Percentiles rank a stretch among this genome's conserved stretches.
phyloP scores from a whole-genome alignment of 2,797 vertebrate genomes.

The Ataeniobius toweri region DNA sequence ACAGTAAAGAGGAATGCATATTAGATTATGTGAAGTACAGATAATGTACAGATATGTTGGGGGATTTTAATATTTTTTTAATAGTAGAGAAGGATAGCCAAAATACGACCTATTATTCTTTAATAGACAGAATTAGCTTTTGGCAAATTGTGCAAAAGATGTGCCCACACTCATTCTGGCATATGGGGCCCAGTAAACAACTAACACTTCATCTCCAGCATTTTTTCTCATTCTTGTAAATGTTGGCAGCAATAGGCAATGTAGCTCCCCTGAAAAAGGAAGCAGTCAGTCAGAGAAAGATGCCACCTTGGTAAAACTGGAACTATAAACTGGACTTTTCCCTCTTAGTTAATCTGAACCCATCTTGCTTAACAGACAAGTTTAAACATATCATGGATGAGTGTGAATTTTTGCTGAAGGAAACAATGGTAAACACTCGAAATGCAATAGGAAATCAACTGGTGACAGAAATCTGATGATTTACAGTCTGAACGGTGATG shows the following conservation, averaged over 20 bases:
- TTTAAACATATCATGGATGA: not conserved
- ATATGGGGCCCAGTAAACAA: not conserved
- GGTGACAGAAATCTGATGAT: not conserved
- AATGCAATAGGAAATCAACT: not conserved
- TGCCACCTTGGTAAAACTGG: not conserved
- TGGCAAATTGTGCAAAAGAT: not conserved
- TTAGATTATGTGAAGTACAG: slow-evolving; percentile 13
- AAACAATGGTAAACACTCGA: not conserved
- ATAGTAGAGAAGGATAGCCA: not conserved
- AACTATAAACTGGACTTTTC: not conserved
- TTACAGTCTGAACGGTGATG: not conserved
- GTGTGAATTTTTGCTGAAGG: not conserved
- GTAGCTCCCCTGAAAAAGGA: not conserved
- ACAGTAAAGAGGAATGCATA: slow-evolving; percentile 2
- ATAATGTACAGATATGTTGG: not conserved
- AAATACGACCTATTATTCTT: not conserved
- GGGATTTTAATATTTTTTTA: not conserved
- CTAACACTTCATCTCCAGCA: not conserved
- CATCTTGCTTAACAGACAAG: not conserved
- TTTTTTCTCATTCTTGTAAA: not conserved
- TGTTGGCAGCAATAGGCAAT: not conserved
- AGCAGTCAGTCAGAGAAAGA: no score
- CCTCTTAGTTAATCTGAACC: not conserved
- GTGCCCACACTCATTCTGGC: not conserved
- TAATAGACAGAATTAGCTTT: not conserved